These are phyloP conservation scores for Agonum fuliginosum DNA, from an alignment of 2,888 invertebrate genomes.

Conservation along the genomic window DNA sequence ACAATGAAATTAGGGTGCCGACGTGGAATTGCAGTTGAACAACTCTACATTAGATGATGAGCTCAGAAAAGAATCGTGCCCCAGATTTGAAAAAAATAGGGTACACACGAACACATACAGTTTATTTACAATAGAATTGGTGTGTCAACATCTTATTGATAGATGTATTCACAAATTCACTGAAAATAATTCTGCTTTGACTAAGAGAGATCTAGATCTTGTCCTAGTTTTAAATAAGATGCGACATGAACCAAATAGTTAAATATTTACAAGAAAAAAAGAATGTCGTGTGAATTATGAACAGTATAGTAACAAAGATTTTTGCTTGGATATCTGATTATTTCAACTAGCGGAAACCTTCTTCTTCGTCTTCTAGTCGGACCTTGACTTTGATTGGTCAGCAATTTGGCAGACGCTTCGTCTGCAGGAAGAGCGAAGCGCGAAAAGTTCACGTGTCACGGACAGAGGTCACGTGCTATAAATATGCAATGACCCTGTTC, in stretches of 20 bases:
- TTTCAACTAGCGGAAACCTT: not conserved
- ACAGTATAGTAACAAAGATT: not conserved
- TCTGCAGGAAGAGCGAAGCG: slow-evolving; percentile 26
- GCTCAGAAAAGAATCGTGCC: not conserved
- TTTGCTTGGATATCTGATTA: not conserved
- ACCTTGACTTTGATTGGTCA: slow-evolving; percentile 40
- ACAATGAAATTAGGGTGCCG: too few relatives aligned
- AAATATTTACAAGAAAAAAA: too few relatives aligned
- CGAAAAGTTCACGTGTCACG: slow-evolving; percentile 26
- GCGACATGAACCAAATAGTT: too few relatives aligned
- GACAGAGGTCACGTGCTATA: slow-evolving; percentile 25
- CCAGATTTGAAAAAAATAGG: not conserved
- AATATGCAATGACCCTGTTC: slow-evolving; percentile 12
- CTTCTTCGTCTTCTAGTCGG: too few relatives aligned
- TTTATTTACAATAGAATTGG: not conserved
- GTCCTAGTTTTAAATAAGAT: too few relatives aligned
- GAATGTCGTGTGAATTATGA: not conserved
- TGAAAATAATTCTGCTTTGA: too few relatives aligned
- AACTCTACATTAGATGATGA: too few relatives aligned
- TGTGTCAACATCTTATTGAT: not conserved
- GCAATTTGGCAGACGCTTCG: slow-evolving; percentile 32
- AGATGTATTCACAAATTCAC: too few relatives aligned
- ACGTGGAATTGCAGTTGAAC: too few relatives aligned
- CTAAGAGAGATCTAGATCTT: too few relatives aligned
- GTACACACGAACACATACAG: not conserved